Conservation (phyloP, 2,888 invertebrate genomes). For the Chaetogeoica ovagalla region DNA sequence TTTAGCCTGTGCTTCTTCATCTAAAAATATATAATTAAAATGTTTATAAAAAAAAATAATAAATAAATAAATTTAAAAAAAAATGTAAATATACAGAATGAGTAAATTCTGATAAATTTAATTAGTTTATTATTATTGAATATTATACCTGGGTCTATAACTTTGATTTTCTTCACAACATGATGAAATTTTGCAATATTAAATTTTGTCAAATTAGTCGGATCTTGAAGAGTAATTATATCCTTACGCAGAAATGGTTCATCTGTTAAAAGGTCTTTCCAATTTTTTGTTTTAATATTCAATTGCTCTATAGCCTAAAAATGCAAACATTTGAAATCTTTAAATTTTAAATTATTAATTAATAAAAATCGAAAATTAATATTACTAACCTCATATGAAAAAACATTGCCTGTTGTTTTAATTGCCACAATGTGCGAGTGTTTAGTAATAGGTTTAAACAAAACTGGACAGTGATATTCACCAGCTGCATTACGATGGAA, state of each 20-base stretch:
- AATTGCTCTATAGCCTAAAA: conserved; percentile 84
- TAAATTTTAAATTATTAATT: background rate
- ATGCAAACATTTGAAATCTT: background rate
- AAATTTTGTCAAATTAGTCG: conserved; percentile 85
- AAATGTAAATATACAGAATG: background rate
- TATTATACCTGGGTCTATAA: conserved; percentile 77
- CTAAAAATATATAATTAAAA: conserved; percentile 60
- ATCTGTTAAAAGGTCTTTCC: conserved; percentile 88
- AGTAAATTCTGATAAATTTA: background rate
- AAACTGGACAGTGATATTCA: conserved; percentile 89
- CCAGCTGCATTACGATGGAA: conserved; percentile 84
- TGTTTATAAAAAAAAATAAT: conserved; percentile 14
- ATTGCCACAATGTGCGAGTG: conserved; percentile 92
- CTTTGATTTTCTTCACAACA: conserved; percentile 84
- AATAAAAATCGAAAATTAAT: background rate
- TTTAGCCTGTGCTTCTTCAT: conserved; percentile 70
- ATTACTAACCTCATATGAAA: conserved; percentile 73
- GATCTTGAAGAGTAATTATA: conserved; percentile 90
- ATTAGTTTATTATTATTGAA: conserved; percentile 22
- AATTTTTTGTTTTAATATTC: conserved; percentile 91
- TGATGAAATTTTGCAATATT: conserved; percentile 94
- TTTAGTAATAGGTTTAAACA: conserved; percentile 89
- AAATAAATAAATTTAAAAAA: no score
- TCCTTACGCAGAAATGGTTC: conserved; percentile 85
- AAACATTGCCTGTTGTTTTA: conserved; percentile 91